Evolutionary conservation across 2,888 invertebrate genomes (phyloP), one percentile per base, ranked within the genome.

Genomic region (Heliconius charithonia): DNA sequence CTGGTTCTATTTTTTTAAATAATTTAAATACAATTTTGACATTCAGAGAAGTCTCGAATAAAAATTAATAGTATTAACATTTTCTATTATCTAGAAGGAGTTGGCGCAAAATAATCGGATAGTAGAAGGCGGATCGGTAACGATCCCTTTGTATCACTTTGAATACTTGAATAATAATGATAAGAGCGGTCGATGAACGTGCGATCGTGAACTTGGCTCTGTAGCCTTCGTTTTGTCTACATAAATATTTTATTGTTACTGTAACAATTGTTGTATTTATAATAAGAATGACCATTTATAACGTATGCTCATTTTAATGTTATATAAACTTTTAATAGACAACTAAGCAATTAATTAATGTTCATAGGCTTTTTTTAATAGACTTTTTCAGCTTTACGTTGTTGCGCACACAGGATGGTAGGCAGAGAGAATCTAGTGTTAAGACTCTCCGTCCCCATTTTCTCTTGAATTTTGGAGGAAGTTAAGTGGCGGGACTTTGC

Each of bases 111-210:
- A 79, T 74, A 77, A 75, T 75, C 78, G 77, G 76, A 79, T 78
- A 79, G 51, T 70, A 78, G 70, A 74, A 67, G 73, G 71, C 77
- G 75, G 66, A 69, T 81, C 78, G 78, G 83, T 83, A 84, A 83
- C 82, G 81, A 83, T 83, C 81, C 83, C 83, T 84, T 83, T 82
- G 83, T 83, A 88, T 85, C 86, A 89, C 87, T 89, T 91, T 92
- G 91, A 93, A 93, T 92, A 88, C 80, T 80, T 81, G 81, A 81
- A 80, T 80, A 81, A 76, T 80, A 80, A 85, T 92, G 92, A 92
- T 93, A 92, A 92, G 85, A 87, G 86, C 92, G 93, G 93, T 91
- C 93, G 90, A 88, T 91, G 93, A 90, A 90, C 90, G 86, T 56
- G 80, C 85, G 89, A 85, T 88, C 91, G 85, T 93, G 93, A 94